Conservation (phyloP, 53 echinoderm and acorn worm species). For the Zoroaster sp. region DNA sequence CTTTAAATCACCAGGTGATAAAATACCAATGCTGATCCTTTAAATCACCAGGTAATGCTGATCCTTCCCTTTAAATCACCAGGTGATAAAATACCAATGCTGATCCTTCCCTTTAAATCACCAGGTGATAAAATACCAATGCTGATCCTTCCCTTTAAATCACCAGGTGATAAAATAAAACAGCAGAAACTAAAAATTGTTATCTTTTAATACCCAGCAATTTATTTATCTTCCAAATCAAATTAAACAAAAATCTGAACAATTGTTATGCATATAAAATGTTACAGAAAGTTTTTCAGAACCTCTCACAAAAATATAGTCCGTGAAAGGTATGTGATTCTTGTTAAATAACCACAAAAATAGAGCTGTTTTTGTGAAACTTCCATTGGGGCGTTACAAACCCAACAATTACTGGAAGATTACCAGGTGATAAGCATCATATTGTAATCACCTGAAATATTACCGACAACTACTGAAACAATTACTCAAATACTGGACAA, state of each 20-base stretch:
- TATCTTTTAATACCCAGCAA: neutral
- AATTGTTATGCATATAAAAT: neutral
- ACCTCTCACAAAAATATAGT: slow-evolving; percentile 41
- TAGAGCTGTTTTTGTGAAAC: neutral
- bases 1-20: too few species aligned
- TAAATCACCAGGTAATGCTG: too few species aligned
- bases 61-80: too few species aligned
- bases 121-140: too few species aligned
- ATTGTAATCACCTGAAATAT: neutral
- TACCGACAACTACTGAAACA: neutral
- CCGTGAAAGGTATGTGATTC: neutral
- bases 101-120: too few species aligned
- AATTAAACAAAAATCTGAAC: neutral
- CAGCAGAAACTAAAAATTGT: neutral
- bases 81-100: too few species aligned
- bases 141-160: too few species aligned
- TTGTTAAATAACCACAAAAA: slow-evolving; percentile 37
- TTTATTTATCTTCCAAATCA: slow-evolving; percentile 10
- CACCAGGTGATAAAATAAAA: neutral
- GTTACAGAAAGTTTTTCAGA: neutral
- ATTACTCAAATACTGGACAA: neutral
- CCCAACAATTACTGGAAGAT: neutral
- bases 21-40: too few species aligned
- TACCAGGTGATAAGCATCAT: neutral
- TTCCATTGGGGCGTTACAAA: neutral